phyloP scores from a whole-genome alignment of 2,113 vertebrate genomes.

The Andinoacara biseriatus region DNA sequence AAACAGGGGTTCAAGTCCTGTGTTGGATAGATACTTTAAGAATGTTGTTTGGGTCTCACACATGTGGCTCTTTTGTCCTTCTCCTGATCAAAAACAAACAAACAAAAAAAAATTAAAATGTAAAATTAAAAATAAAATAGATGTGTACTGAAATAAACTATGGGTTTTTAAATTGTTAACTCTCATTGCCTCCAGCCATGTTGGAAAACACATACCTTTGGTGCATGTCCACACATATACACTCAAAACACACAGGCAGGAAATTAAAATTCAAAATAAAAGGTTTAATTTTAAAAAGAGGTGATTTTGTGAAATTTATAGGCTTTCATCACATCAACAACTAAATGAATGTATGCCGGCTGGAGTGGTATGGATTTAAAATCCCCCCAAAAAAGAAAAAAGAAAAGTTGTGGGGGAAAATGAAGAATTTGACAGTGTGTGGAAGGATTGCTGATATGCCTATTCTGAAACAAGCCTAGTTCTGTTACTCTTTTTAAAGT shows the following conservation, averaged over 20 bases:
- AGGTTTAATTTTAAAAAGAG: no score
- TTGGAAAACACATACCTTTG: no score
- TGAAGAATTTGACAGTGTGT: neutral
- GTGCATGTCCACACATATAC: no score
- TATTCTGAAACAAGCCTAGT: neutral
- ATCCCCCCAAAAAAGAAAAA: neutral
- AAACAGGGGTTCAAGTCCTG: neutral
- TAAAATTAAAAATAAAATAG: no score
- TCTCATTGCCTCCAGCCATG: no score
- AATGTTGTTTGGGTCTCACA: neutral
- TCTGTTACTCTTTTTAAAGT: neutral
- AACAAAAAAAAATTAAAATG: neutral
- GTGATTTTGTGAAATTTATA: no score
- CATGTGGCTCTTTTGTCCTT: neutral
- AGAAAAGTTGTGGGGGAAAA: neutral
- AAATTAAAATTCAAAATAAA: no score
- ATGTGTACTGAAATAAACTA: neutral
- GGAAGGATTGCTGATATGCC: neutral
- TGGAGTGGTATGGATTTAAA: neutral
- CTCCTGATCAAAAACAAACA: neutral
- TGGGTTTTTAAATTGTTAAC: neutral
- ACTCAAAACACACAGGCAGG: no score
- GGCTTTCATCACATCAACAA: no score
- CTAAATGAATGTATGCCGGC: neutral
- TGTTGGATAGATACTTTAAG: neutral